Conservation (phyloP, 1,140 invertebrate genomes). For the Heliconius himera region DNA sequence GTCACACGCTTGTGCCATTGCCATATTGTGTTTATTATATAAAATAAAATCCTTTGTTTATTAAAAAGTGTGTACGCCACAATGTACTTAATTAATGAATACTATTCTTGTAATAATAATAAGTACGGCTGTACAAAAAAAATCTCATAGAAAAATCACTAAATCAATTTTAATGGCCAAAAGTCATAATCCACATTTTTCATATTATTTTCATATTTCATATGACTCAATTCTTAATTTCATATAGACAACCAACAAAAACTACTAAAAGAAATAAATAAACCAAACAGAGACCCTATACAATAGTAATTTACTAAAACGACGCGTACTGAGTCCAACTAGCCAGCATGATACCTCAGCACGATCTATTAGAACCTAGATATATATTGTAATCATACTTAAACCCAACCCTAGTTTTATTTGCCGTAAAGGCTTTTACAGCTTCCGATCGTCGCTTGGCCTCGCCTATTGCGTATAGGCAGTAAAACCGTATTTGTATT, state of each 20-base stretch:
- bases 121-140: too few relatives aligned
- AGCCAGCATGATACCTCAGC: slow-evolving; percentile 25
- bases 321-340: not conserved
- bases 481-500: slow-evolving; percentile 47
- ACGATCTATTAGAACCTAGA: slow-evolving; percentile 37
- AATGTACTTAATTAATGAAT: too few relatives aligned
- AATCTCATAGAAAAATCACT: not conserved
- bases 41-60: too few relatives aligned
- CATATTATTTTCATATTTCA: too few relatives aligned
- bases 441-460: slow-evolving; percentile 46
- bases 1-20: too few relatives aligned
- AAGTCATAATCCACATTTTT: not conserved
- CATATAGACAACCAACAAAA: not conserved
- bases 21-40: too few relatives aligned
- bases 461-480: slow-evolving; percentile 51
- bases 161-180: too few relatives aligned
- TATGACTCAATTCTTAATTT: not conserved
- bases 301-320: not conserved
- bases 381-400: slow-evolving; percentile 60
- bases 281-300: not conserved
- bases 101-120: too few relatives aligned
- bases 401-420: slow-evolving; percentile 65
- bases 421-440: slow-evolving; percentile 69
- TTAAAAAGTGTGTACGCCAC: too few relatives aligned
- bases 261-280: not conserved